phyloP scores from a whole-genome alignment of 2,113 vertebrate genomes.

The Sardina pilchardus region DNA sequence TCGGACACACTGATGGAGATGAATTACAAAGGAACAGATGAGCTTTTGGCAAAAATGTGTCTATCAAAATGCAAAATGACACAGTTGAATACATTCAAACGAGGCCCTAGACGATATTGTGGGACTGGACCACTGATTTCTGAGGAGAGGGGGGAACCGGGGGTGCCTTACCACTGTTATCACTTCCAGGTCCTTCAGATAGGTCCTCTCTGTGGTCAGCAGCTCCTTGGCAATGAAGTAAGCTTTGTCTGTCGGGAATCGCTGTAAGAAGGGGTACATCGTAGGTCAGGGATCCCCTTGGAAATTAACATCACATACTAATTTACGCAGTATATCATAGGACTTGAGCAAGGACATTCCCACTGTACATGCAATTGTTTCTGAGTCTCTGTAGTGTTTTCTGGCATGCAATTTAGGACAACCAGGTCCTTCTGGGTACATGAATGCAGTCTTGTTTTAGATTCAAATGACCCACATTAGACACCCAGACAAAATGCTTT shows the following conservation, averaged over 20 bases:
- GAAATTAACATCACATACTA: background rate
- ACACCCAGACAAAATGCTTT: background rate
- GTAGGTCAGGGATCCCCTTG: background rate
- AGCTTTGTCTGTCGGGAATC: slow-evolving; percentile 78
- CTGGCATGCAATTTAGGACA: background rate
- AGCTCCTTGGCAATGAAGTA: slow-evolving; percentile 84
- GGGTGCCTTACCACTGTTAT: slow-evolving; percentile 74
- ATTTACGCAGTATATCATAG: background rate
- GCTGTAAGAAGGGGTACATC: slow-evolving; percentile 59
- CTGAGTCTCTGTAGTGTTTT: background rate
- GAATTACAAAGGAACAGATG: background rate
- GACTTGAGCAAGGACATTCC: background rate
- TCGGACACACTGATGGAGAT: background rate
- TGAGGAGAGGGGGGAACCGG: background rate
- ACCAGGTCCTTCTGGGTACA: background rate
- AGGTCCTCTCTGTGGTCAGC: slow-evolving; percentile 78
- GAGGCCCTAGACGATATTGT: background rate
- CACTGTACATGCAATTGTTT: background rate
- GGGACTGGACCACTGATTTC: background rate
- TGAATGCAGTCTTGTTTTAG: background rate
- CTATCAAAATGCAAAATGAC: background rate
- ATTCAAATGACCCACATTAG: slow-evolving; percentile 12
- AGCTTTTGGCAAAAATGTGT: background rate
- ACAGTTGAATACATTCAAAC: background rate
- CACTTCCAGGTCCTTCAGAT: slow-evolving; percentile 84